phyloP scores from a whole-genome alignment of 2,113 vertebrate species.

The Conger conger region DNA sequence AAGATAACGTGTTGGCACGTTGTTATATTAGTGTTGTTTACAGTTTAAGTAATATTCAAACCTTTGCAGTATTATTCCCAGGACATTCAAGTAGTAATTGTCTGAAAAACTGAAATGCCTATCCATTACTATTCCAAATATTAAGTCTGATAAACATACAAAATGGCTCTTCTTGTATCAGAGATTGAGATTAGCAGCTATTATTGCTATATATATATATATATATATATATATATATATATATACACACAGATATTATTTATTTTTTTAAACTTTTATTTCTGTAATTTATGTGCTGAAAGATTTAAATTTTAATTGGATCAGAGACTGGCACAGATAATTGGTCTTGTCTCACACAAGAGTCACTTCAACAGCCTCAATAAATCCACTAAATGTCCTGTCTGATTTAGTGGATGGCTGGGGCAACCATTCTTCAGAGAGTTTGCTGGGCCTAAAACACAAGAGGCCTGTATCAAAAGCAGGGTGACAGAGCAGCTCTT shows the following conservation, averaged over 20 bases:
- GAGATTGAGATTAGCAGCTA: background rate
- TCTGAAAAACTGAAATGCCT: too few relatives aligned
- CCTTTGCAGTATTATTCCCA: background rate
- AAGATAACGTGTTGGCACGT: background rate
- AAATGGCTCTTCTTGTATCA: background rate
- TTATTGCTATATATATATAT: background rate
- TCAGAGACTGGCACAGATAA: conserved; percentile 40
- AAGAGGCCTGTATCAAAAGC: too few relatives aligned
- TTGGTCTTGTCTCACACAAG: conserved; percentile 32
- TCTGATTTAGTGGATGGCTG: conserved; percentile 55
- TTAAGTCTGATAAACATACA: background rate
- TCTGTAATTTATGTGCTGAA: too few relatives aligned
- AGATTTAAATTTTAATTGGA: conserved; percentile 43
- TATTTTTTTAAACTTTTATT: background rate
- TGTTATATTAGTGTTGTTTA: background rate
- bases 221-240: too few relatives aligned
- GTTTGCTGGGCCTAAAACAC: too few relatives aligned
- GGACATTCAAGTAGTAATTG: too few relatives aligned
- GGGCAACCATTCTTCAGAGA: too few relatives aligned
- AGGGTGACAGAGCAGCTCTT: too few relatives aligned
- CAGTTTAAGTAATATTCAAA: background rate
- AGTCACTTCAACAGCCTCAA: conserved; percentile 38
- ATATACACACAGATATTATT: too few relatives aligned
- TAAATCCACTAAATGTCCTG: too few relatives aligned
- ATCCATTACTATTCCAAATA: background rate